These are phyloP conservation scores for Drosophila virilis DNA, from an alignment of 1,140 invertebrate genomes.

Conservation along the genomic window DNA sequence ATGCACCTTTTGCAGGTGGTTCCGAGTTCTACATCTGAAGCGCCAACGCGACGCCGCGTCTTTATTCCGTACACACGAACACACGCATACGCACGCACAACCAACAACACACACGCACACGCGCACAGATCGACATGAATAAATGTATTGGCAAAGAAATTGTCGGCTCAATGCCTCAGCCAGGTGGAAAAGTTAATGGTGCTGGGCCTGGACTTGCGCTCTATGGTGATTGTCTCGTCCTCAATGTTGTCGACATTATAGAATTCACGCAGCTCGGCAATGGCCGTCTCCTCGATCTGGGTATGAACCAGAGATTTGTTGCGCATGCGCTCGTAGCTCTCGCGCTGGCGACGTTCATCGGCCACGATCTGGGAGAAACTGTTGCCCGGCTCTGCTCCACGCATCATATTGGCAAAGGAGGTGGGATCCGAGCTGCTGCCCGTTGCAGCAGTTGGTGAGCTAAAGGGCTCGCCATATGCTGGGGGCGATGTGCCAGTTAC, in stretches of 20 bases:
- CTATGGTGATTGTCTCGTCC: conserved; percentile 87
- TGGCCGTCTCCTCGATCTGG: conserved; percentile 89
- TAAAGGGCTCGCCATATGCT: conserved; percentile 39
- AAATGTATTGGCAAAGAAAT: conserved; percentile 18
- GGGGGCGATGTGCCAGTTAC: conserved; percentile 22
- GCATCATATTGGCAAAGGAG: conserved; percentile 81
- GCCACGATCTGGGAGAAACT: conserved; percentile 85
- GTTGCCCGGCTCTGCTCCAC: conserved; percentile 44
- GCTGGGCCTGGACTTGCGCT: conserved; percentile 75
- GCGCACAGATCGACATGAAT: conserved; percentile 1
- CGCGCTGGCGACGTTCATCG: conserved; percentile 85
- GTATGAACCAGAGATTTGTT: conserved; percentile 87
- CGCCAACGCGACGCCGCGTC: conserved; percentile 9
- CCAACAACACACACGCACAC: not conserved
- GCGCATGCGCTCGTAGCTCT: conserved; percentile 85
- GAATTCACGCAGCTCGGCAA: conserved; percentile 87
- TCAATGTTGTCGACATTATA: conserved; percentile 86
- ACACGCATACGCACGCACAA: conserved; percentile 20
- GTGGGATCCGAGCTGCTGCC: conserved; percentile 68
- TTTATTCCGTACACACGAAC: not conserved
- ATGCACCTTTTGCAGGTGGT: conserved; percentile 63
- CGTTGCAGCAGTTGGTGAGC: conserved; percentile 39
- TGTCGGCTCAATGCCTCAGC: conserved; percentile 60
- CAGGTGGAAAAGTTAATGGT: conserved; percentile 79
- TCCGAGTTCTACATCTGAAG: conserved; percentile 75